A percentile compares a stretch with the other conserved stretches of the same genome.
Conservation (phyloP, 2,113 vertebrate species). For the Sphaerodactylus townsendi region DNA sequence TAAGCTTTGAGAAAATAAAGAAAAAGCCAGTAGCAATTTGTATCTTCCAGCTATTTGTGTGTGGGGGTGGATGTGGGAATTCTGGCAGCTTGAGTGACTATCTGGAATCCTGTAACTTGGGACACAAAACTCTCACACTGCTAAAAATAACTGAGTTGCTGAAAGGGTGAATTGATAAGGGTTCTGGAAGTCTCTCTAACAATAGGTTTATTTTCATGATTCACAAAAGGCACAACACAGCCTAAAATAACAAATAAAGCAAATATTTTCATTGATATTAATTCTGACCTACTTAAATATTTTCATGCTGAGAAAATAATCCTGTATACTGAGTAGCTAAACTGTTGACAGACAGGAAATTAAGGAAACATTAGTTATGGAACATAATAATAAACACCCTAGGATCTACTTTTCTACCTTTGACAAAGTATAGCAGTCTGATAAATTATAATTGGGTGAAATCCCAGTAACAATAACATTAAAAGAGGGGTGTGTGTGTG, state of each 20-base stretch:
- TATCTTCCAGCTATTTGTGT: not conserved
- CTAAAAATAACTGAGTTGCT: not conserved
- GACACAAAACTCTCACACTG: not conserved
- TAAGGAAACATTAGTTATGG: not conserved
- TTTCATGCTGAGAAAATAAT: not conserved
- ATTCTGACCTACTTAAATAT: not conserved
- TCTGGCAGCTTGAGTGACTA: not conserved
- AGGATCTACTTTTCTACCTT: not conserved
- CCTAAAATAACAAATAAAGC: not conserved
- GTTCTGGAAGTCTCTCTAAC: not conserved
- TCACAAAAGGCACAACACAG: too few species aligned
- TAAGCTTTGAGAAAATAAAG: not conserved
- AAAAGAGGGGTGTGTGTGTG: too few species aligned
- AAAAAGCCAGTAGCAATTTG: not conserved
- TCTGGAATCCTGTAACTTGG: not conserved
- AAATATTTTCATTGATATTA: not conserved
- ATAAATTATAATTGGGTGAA: not conserved
- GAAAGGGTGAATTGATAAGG: not conserved
- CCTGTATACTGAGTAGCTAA: not conserved
- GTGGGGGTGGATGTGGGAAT: not conserved
- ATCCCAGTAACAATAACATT: not conserved
- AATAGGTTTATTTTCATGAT: not conserved
- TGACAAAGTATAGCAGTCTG: not conserved
- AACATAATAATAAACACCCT: not conserved
- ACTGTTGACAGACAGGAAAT: not conserved